phyloP scores from a whole-genome alignment of 1,140 invertebrate genomes.

The Doryteuthis pealeii region DNA sequence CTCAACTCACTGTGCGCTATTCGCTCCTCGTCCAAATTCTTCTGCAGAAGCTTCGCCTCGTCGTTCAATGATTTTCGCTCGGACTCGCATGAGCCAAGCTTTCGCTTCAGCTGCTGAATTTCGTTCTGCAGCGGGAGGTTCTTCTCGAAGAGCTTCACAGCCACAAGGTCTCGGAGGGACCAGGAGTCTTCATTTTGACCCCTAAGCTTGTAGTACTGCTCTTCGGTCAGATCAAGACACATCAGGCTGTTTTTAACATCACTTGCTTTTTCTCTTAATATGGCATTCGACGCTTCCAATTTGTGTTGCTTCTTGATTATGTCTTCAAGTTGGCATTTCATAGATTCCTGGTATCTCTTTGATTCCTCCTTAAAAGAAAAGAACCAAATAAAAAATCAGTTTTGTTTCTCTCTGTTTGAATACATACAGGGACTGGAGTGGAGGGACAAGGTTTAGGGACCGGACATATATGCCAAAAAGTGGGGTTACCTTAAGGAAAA shows the following conservation, averaged over 20 bases:
- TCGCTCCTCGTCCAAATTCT: constrained; percentile 51
- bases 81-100: constrained; percentile 21
- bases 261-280: constrained; percentile 54
- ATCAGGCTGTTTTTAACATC: constrained; percentile 50
- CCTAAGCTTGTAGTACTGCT: constrained; percentile 54
- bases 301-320: constrained; percentile 53
- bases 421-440: too few species aligned
- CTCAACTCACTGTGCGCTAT: constrained; percentile 49
- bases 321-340: constrained; percentile 53
- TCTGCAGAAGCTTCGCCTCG: constrained; percentile 34
- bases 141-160: constrained; percentile 53
- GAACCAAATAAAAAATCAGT: too few species aligned
- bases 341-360: constrained; percentile 50
- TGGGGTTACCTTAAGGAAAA: too few species aligned
- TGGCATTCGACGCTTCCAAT: constrained; percentile 58
- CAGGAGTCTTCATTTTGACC: constrained; percentile 49
- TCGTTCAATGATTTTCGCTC: constrained; percentile 41
- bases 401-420: too few species aligned
- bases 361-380: constrained; percentile 29
- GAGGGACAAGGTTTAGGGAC: too few species aligned
- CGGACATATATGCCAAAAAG: too few species aligned
- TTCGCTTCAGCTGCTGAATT: constrained; percentile 34
- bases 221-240: constrained; percentile 54
- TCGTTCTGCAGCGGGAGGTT: constrained; percentile 49
- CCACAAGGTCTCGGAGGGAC: constrained; percentile 58